Conservation (phyloP, 2,888 invertebrate species). For the Brachyptera putata region DNA sequence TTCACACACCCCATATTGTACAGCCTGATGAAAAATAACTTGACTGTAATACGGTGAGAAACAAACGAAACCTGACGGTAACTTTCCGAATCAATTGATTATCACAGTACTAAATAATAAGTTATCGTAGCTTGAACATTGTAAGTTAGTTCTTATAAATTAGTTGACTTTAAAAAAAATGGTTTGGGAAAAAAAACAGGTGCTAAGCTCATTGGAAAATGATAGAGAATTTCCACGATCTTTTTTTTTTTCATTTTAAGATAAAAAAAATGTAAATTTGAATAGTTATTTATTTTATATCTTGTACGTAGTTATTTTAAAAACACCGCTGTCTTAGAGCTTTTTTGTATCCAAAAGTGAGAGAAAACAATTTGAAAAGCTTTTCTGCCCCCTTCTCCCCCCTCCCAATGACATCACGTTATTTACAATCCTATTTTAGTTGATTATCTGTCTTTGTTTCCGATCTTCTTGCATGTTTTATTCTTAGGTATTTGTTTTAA, state of each 20-base stretch:
- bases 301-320: background rate
- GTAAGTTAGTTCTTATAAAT: conserved; percentile 2
- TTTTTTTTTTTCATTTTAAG: background rate
- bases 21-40: background rate
- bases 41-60: background rate
- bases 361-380: no score
- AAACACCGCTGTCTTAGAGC: background rate
- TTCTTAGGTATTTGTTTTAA: background rate
- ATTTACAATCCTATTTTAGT: no score
- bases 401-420: background rate
- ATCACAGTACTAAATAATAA: background rate
- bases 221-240: background rate
- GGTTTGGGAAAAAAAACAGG: conserved; percentile 19
- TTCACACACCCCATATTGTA: background rate
- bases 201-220: conserved; percentile 11
- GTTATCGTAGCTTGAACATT: background rate
- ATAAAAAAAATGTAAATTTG: background rate
- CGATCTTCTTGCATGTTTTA: background rate
- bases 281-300: conserved; percentile 19
- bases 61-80: background rate
- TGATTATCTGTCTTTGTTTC: no score
- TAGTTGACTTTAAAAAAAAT: background rate
- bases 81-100: background rate
- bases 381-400: no score
- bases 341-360: no score